Conservation (phyloP, 2,888 invertebrate species). For the Eristalis pertinax region DNA sequence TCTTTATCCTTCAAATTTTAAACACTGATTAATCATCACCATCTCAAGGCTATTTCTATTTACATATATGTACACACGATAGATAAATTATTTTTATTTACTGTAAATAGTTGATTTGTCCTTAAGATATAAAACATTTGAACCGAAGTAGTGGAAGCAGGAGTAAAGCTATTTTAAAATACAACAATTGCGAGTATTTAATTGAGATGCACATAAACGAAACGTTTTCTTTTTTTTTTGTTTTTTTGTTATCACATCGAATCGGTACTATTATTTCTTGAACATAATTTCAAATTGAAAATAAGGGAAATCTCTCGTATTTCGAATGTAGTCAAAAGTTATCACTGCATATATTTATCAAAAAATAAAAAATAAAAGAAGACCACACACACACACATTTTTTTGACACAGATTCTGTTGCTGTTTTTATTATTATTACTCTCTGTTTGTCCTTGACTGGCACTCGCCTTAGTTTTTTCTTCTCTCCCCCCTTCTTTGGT, state of each 20-base stretch:
- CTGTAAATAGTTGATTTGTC: conserved; percentile 30
- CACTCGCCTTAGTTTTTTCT: conserved; percentile 43
- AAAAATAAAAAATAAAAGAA: not conserved
- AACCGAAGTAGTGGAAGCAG: conserved; percentile 48
- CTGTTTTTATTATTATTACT: conserved; percentile 61
- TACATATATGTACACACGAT: not conserved
- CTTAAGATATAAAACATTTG: not conserved
- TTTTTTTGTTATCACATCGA: conserved; percentile 46
- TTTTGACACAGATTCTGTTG: conserved; percentile 65
- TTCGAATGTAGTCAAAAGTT: conserved; percentile 24
- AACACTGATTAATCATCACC: conserved; percentile 34
- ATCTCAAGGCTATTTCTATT: not conserved
- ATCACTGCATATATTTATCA: conserved; percentile 38
- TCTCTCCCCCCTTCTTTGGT: conserved; percentile 16
- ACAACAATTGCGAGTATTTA: conserved; percentile 70
- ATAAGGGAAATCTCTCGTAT: not conserved
- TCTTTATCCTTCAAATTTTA: conserved; percentile 24
- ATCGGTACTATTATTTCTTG: not conserved
- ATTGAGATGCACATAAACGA: conserved; percentile 45
- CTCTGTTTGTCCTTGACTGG: conserved; percentile 67
- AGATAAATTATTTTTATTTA: not conserved
- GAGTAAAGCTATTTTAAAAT: conserved; percentile 50
- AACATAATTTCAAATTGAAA: not conserved
- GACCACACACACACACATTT: conserved; percentile 4
- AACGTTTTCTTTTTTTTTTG: not conserved